These are phyloP conservation scores for Tenebrosternarchus preto DNA, from an alignment of 2,113 vertebrate genomes.

Conservation along the genomic window DNA sequence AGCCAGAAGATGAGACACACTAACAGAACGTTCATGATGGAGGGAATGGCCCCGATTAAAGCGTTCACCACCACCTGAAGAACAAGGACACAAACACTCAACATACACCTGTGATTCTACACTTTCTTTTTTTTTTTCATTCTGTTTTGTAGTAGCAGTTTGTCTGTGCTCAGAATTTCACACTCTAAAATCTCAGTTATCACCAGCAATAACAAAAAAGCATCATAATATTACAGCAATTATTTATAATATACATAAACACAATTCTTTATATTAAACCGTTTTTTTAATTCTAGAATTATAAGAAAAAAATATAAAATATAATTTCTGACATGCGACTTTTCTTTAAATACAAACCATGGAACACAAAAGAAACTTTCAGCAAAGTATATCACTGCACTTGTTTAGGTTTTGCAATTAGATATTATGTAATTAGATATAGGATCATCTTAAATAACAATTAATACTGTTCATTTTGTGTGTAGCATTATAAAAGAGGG, in stretches of 20 bases:
- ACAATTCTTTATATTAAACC: too few species aligned
- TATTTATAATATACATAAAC: too few species aligned
- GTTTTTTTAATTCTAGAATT: too few species aligned
- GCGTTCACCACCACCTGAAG: slow-evolving; percentile 95
- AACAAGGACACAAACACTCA: slow-evolving; percentile 24
- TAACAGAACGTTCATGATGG: slow-evolving; percentile 98
- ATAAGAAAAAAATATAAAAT: neutral
- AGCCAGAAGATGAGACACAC: slow-evolving; percentile 99
- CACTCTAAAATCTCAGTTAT: too few species aligned
- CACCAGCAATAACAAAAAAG: too few species aligned
- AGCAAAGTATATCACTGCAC: neutral
- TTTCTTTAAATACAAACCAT: too few species aligned
- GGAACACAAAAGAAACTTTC: neutral
- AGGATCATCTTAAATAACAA: neutral
- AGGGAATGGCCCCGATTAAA: slow-evolving; percentile 94
- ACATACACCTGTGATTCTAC: slow-evolving; percentile 19
- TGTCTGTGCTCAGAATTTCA: too few species aligned
- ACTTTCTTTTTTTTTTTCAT: neutral
- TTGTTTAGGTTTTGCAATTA: neutral
- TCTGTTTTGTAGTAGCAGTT: too few species aligned
- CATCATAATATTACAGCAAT: too few species aligned
- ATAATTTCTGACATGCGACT: too few species aligned
- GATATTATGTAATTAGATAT: slow-evolving; percentile 6
- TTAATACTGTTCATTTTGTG: slow-evolving; percentile 34
- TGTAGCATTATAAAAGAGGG: slow-evolving; percentile 6